Percentiles rank a stretch among this genome's conserved stretches.
These are phyloP conservation scores for human DNA, from an alignment of 2,113 vertebrate species.

Conservation along the genomic window DNA sequence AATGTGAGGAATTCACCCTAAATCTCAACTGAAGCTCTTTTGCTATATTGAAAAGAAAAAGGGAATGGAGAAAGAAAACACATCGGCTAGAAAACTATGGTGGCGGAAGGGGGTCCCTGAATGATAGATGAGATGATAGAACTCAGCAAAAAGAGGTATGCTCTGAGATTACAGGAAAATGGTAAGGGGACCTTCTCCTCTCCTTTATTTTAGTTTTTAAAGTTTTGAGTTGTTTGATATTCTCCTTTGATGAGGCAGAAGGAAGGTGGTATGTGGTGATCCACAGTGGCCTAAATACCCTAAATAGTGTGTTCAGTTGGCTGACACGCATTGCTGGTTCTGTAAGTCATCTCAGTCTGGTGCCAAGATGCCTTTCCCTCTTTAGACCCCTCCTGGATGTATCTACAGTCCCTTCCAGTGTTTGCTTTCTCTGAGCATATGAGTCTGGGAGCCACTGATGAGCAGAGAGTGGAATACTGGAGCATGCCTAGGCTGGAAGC, in stretches of 20 bases:
- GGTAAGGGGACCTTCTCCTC: background rate
- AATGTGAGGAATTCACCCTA: background rate
- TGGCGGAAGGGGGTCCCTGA: background rate
- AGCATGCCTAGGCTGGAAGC: background rate
- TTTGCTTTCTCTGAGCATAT: background rate
- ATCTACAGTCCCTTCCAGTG: background rate
- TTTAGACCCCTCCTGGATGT: background rate
- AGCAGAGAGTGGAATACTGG: background rate
- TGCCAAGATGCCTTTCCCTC: background rate
- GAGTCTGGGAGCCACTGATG: background rate
- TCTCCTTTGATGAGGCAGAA: background rate
- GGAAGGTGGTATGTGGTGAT: background rate
- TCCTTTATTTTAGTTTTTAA: background rate
- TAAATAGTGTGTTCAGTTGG: background rate
- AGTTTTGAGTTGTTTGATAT: background rate
- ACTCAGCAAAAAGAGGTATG: conserved; percentile 4
- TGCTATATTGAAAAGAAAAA: conserved; percentile 40
- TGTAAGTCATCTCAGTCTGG: background rate
- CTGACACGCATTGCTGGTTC: background rate
- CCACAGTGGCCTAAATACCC: background rate
- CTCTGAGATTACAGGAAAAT: background rate
- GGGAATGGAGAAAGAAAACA: background rate
- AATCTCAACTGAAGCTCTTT: conserved; percentile 6
- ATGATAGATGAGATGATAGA: background rate
- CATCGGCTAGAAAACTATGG: background rate